A percentile compares a stretch with the other conserved stretches of the same genome.
phyloP scores from a whole-genome alignment of 1,140 invertebrate species.

The Anastatus disparis region DNA sequence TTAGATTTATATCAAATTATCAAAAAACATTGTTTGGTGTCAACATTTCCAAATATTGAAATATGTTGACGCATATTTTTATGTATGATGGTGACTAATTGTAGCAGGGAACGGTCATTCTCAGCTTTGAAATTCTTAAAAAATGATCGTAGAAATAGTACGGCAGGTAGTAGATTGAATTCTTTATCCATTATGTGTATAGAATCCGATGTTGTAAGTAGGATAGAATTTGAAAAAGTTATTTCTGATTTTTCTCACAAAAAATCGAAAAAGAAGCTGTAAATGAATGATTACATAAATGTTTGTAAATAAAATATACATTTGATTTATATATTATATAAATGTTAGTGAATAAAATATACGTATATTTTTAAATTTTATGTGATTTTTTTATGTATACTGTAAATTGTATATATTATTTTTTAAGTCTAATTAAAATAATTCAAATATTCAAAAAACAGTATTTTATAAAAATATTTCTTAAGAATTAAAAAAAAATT shows the following conservation, averaged over 20 bases:
- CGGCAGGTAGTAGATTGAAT: not conserved
- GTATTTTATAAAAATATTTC: no score
- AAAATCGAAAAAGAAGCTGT: not conserved
- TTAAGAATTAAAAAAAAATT: no score
- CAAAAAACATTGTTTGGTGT: not conserved
- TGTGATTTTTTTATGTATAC: no score
- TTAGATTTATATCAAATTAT: not conserved
- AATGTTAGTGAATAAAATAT: no score
- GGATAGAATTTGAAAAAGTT: not conserved
- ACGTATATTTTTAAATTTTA: no score
- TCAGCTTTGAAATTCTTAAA: not conserved
- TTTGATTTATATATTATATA: no score
- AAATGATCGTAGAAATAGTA: not conserved
- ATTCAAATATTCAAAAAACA: no score
- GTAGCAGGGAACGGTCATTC: not conserved
- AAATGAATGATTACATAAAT: no score
- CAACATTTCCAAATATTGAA: constrained; percentile 1
- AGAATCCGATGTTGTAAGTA: not conserved
- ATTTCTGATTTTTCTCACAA: not conserved
- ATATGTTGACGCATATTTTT: constrained; percentile 9
- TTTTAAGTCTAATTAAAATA: no score
- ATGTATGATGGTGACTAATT: not conserved
- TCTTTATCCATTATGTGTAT: not conserved
- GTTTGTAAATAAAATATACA: no score
- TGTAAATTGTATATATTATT: no score